phyloP scores from a whole-genome alignment of 2,113 vertebrate species.

The Neolamprologus modestus region DNA sequence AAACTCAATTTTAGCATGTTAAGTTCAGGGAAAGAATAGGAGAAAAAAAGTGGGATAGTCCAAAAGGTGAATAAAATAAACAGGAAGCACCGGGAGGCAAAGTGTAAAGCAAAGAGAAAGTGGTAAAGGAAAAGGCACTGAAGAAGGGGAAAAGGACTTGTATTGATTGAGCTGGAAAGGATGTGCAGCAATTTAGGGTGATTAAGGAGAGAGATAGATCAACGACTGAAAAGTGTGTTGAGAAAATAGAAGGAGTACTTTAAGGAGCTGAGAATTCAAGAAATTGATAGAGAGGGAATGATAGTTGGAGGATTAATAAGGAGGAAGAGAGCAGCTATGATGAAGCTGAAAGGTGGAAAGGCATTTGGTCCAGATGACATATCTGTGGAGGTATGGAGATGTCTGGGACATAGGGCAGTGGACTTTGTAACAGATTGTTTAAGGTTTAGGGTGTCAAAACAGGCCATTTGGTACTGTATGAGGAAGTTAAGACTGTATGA shows the following conservation, averaged over 20 bases:
- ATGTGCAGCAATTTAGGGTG: neutral
- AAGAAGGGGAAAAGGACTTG: neutral
- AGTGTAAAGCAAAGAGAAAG: neutral
- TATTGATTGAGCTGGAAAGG: neutral
- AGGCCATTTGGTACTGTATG: neutral
- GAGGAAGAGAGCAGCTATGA: neutral
- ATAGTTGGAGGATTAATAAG: neutral
- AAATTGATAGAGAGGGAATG: neutral
- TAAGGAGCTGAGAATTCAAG: neutral
- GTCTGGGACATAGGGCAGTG: neutral
- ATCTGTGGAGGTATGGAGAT: neutral
- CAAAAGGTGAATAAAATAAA: neutral
- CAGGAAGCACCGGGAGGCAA: neutral
- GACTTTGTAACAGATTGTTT: neutral
- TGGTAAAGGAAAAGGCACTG: neutral
- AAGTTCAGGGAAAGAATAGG: neutral
- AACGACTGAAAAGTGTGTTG: neutral
- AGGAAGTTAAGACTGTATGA: neutral
- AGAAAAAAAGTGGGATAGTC: neutral
- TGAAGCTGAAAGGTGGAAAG: neutral
- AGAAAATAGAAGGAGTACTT: neutral
- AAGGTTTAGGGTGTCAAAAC: neutral
- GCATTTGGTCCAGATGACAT: neutral
- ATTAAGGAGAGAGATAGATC: neutral
- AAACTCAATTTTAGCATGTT: neutral